Evolutionary conservation across 2,113 vertebrate species (phyloP).

Genomic region (Montifringilla adamsi): DNA sequence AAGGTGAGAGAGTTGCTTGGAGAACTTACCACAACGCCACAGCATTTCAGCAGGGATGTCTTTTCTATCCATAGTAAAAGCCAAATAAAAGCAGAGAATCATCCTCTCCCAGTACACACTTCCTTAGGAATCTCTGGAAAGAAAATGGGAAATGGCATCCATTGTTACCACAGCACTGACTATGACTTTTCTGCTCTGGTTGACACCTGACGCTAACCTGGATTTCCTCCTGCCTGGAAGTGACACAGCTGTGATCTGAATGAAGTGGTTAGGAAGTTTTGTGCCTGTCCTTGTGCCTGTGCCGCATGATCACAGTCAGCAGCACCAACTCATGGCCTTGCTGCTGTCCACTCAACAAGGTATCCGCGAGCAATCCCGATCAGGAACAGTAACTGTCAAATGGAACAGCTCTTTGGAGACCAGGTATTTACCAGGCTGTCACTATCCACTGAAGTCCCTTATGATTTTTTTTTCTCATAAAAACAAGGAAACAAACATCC

Average conservation of each 20-base stretch:
- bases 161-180: neutral
- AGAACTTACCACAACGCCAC: neutral
- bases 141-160: neutral
- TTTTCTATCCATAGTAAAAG: neutral
- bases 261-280: neutral
- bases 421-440: neutral
- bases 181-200: neutral
- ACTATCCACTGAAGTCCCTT: neutral
- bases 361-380: accelerated
- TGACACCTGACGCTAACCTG: neutral
- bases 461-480: neutral
- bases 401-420: neutral
- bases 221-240: neutral
- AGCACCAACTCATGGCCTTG: neutral
- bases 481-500: neutral
- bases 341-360: neutral
- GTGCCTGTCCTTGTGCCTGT: neutral
- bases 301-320: neutral
- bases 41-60: neutral
- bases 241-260: neutral
- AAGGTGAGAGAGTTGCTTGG: neutral
- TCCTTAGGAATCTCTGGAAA: neutral
- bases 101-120: neutral
- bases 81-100: neutral
- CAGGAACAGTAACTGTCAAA: neutral